phyloP scores from a whole-genome alignment of 2,113 vertebrate species.

The Mesoclemmys tuberculata region DNA sequence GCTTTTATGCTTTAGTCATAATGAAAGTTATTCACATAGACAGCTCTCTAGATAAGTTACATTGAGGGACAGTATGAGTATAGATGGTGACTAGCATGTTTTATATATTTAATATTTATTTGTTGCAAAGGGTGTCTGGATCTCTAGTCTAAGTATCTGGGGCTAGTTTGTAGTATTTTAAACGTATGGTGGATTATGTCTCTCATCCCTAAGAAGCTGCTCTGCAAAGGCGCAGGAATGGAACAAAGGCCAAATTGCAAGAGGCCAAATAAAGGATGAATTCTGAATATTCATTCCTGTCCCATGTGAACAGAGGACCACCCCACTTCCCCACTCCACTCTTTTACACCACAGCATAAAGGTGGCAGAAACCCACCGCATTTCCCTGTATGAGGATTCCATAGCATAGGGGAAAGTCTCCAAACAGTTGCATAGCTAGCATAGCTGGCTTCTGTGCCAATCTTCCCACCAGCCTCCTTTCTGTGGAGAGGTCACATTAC shows the following conservation, averaged over 20 bases:
- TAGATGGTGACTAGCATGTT: constrained; percentile 49
- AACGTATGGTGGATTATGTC: not conserved
- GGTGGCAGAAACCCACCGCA: not conserved
- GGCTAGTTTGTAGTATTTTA: constrained; percentile 23
- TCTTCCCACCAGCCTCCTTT: not conserved
- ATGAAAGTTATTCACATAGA: constrained; percentile 62
- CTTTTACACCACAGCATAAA: not conserved
- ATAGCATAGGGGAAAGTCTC: not conserved
- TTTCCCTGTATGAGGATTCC: not conserved
- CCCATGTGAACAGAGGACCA: not conserved
- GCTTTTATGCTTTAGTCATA: constrained; percentile 61
- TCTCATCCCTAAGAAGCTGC: constrained; percentile 25
- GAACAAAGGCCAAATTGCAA: not conserved
- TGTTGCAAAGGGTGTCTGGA: constrained; percentile 17
- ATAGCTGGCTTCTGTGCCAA: not conserved
- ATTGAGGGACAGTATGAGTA: constrained; percentile 46
- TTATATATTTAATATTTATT: constrained; percentile 57
- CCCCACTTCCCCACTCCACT: fast-evolving
- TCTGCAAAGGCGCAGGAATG: not conserved
- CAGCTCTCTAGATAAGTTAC: constrained; percentile 61
- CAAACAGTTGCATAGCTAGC: not conserved
- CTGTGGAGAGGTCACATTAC: not conserved
- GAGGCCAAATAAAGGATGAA: constrained; percentile 33
- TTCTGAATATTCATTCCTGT: constrained; percentile 43
- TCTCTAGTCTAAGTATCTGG: constrained; percentile 7